These are phyloP conservation scores for Beaufortia kweichowensis DNA, from an alignment of 2,113 vertebrate genomes.

Conservation along the genomic window DNA sequence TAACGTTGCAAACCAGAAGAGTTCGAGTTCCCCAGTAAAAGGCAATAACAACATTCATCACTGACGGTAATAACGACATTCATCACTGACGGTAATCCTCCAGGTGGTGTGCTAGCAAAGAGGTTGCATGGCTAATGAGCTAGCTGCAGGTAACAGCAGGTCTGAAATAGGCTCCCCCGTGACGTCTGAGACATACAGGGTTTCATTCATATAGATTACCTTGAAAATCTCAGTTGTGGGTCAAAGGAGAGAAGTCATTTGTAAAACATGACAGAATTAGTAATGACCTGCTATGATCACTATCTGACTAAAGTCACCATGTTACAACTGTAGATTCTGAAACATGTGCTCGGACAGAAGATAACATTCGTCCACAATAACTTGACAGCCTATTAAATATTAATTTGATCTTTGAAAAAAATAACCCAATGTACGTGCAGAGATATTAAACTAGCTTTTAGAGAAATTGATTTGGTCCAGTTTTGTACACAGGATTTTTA, in stretches of 20 bases:
- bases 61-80: conserved; percentile 7
- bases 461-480: too few species aligned
- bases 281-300: conserved; percentile 18
- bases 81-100: conserved; percentile 26
- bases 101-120: conserved; percentile 17
- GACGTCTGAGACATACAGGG: conserved; percentile 1
- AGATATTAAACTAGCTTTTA: too few species aligned
- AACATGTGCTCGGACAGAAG: too few species aligned
- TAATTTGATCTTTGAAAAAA: too few species aligned
- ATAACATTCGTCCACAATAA: too few species aligned
- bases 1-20: background rate
- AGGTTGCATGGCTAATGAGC: conserved; percentile 16
- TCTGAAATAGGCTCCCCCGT: conserved; percentile 7
- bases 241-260: conserved; percentile 21
- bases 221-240: conserved; percentile 14
- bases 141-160: background rate
- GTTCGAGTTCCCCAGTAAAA: background rate
- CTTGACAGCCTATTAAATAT: too few species aligned
- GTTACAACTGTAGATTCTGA: background rate
- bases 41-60: conserved; percentile 29
- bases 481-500: too few species aligned
- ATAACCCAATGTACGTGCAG: too few species aligned
- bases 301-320: background rate
- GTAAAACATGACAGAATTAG: conserved; percentile 28
- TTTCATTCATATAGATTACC: conserved; percentile 22